phyloP scores from a whole-genome alignment of 2,888 invertebrate genomes.

The Lordiphosa andalusiaca region DNA sequence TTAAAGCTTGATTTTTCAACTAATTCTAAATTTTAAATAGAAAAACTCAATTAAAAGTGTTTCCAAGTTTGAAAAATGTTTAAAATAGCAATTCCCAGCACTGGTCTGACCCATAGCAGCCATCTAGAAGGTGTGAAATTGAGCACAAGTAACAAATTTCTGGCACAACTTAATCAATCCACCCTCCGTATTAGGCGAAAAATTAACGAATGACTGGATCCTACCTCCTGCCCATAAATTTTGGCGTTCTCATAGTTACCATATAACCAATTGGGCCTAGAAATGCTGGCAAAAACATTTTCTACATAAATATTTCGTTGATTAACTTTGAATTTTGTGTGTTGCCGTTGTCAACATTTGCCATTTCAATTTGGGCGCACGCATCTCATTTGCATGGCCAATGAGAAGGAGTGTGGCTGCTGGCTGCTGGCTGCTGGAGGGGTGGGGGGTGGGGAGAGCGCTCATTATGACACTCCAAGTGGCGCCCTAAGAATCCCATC shows the following conservation, averaged over 20 bases:
- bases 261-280: conserved; percentile 16
- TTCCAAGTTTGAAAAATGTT: no score
- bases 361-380: conserved; percentile 49
- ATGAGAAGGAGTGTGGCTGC: conserved; percentile 15
- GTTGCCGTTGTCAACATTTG: conserved; percentile 40
- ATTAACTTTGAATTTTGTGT: conserved; percentile 51
- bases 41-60: no score
- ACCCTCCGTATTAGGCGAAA: not conserved
- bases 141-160: not conserved
- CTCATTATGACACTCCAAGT: conserved; percentile 34
- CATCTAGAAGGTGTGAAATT: no score
- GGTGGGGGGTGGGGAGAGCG: not conserved
- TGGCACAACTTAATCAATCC: not conserved
- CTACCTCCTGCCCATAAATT: not conserved
- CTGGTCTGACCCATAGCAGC: no score
- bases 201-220: conserved; percentile 8
- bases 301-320: conserved; percentile 57
- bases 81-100: no score
- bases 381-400: conserved; percentile 57
- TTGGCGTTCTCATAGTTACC: conserved; percentile 20
- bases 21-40: no score
- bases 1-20: no score
- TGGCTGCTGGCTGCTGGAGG: not conserved
- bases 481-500: conserved; percentile 4
- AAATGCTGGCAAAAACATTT: conserved; percentile 19